Evolutionary conservation across 2,113 vertebrate genomes (phyloP).

Genomic region (Phylloscopus trochiloides): DNA sequence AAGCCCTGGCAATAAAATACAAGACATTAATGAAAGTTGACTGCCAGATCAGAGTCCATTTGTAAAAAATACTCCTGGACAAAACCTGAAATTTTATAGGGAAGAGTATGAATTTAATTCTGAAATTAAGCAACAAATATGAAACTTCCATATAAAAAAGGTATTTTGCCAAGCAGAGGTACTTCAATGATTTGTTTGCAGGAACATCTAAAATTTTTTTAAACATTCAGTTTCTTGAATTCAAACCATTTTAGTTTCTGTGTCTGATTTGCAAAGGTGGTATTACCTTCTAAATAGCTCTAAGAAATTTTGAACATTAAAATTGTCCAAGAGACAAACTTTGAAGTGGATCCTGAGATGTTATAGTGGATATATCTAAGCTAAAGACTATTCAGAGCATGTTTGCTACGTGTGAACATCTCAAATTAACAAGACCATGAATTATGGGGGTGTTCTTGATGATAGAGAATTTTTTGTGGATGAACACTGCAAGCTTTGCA

Average conservation of each 20-base stretch:
- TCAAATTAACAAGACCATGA: background rate
- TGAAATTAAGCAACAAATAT: background rate
- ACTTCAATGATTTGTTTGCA: background rate
- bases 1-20: background rate
- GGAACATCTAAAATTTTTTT: background rate
- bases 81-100: background rate
- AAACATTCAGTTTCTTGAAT: accelerated
- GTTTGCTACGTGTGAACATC: background rate
- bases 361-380: background rate
- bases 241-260: background rate
- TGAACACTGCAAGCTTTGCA: background rate
- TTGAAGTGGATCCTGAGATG: background rate
- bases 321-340: background rate
- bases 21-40: background rate
- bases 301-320: background rate
- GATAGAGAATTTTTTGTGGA: background rate
- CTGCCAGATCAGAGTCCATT: background rate
- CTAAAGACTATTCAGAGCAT: background rate
- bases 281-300: background rate
- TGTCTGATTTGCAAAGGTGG: background rate
- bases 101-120: background rate
- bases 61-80: background rate
- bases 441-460: background rate
- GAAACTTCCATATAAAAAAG: background rate
- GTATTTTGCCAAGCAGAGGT: background rate